phyloP scores from a whole-genome alignment of 2,888 invertebrate genomes.

The Synergus laeviventris region DNA sequence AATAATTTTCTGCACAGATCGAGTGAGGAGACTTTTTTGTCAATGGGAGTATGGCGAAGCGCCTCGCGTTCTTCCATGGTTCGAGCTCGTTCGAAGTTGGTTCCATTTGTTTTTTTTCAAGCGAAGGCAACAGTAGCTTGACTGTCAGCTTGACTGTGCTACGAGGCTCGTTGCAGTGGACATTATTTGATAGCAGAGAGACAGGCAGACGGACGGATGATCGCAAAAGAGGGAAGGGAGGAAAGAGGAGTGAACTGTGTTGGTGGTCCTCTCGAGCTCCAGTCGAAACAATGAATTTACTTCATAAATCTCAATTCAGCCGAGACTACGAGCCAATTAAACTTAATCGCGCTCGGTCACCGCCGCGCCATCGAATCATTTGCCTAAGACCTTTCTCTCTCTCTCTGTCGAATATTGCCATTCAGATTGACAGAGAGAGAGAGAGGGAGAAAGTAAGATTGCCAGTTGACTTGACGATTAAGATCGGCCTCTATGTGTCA shows the following conservation, averaged over 20 bases:
- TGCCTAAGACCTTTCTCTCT: conserved; percentile 59
- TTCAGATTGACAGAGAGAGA: background rate
- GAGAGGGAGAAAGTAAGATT: background rate
- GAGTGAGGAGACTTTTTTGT: conserved; percentile 42
- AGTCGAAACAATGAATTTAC: conserved; percentile 75
- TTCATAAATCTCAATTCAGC: conserved; percentile 76
- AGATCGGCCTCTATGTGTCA: conserved; percentile 29
- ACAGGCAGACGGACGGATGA: conserved; percentile 53
- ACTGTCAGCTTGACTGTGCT: conserved; percentile 66
- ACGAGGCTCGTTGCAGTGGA: conserved; percentile 65
- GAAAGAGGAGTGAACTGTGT: conserved; percentile 58
- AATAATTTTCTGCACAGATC: conserved; percentile 2
- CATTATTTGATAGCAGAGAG: conserved; percentile 70
- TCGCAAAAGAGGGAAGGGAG: conserved; percentile 50
- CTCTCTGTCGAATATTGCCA: background rate
- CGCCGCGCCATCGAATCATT: conserved; percentile 63
- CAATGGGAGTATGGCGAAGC: conserved; percentile 36
- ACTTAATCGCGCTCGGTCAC: conserved; percentile 72
- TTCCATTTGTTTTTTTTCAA: conserved; percentile 34
- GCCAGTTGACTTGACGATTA: conserved; percentile 24
- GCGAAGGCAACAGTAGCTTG: conserved; percentile 63
- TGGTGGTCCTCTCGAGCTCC: conserved; percentile 70
- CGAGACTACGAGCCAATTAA: conserved; percentile 72
- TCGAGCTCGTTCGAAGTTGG: conserved; percentile 15
- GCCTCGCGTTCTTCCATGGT: conserved; percentile 38